These are phyloP conservation scores for Dromococcyx pavoninus DNA, from an alignment of 2,797 vertebrate species.

Conservation along the genomic window DNA sequence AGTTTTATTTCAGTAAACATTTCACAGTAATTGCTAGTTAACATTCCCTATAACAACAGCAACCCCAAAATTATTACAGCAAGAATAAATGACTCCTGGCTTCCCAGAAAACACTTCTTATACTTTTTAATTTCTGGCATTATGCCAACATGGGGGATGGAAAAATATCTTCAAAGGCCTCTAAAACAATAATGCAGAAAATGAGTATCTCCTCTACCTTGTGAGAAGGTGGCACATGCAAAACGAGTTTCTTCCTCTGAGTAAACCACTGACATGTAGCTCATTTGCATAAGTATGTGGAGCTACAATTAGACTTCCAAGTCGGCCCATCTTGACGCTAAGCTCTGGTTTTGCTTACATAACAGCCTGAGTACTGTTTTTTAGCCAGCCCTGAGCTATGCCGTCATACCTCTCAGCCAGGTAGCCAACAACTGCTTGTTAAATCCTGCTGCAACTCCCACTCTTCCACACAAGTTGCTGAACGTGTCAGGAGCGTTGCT, in stretches of 20 bases:
- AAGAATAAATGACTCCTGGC: not conserved
- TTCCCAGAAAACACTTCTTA: conserved; percentile 16
- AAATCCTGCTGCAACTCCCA: conserved; percentile 62
- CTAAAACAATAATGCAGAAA: conserved; percentile 16
- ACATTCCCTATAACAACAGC: not conserved
- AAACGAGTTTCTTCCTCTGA: conserved; percentile 69
- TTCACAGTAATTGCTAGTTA: not conserved
- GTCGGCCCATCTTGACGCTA: conserved; percentile 72
- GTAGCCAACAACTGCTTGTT: conserved; percentile 50
- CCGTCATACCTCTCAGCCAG: conserved; percentile 33
- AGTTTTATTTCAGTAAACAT: not conserved
- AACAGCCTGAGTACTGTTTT: conserved; percentile 31
- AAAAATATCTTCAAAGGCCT: not conserved
- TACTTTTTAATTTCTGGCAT: conserved; percentile 21
- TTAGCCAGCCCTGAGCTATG: conserved; percentile 27
- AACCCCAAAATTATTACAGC: not conserved
- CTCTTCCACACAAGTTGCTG: conserved; percentile 35
- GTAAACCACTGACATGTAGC: conserved; percentile 55
- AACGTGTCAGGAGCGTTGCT: conserved; percentile 11
- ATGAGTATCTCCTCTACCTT: conserved; percentile 73
- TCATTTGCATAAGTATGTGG: conserved; percentile 64
- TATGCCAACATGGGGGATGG: not conserved
- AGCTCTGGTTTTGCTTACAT: conserved; percentile 57
- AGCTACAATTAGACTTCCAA: conserved; percentile 70
- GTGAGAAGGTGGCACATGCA: conserved; percentile 47